phyloP scores from a whole-genome alignment of 2,888 invertebrate genomes.

The Lycia hirtaria region DNA sequence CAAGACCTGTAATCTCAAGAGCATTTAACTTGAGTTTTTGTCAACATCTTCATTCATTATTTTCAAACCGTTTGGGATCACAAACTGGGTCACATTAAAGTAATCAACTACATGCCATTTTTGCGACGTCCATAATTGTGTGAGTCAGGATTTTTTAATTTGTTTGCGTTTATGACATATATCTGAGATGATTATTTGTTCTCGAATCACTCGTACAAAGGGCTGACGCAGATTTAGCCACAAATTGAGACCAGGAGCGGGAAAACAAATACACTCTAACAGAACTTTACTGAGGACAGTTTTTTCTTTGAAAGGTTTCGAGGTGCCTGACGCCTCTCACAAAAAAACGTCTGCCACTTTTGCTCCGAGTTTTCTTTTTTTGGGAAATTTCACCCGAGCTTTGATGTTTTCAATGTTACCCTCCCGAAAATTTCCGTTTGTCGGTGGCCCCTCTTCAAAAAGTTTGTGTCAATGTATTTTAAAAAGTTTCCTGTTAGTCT shows the following conservation, averaged over 20 bases:
- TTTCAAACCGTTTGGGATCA: conserved; percentile 19
- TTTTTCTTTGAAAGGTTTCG: conserved; percentile 52
- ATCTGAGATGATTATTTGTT: conserved; percentile 12
- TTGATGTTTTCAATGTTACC: conserved; percentile 46
- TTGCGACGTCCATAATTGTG: conserved; percentile 26
- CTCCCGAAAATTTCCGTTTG: conserved; percentile 44
- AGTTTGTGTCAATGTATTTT: conserved; percentile 40
- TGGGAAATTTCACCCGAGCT: conserved; percentile 54
- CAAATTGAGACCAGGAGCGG: conserved; percentile 28
- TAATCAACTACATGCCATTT: conserved; percentile 23
- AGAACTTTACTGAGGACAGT: conserved; percentile 49
- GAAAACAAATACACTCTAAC: conserved; percentile 39
- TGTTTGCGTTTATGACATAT: conserved; percentile 16
- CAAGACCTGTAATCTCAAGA: conserved; percentile 17
- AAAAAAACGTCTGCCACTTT: conserved; percentile 59
- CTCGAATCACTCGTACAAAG: conserved; percentile 15
- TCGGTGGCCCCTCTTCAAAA: conserved; percentile 38
- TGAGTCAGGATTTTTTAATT: conserved; percentile 26
- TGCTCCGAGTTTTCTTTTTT: conserved; percentile 47
- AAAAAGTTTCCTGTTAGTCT: conserved; percentile 36
- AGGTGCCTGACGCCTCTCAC: conserved; percentile 55
- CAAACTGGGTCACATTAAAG: conserved; percentile 29
- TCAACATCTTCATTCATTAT: conserved; percentile 31
- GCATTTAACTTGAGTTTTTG: conserved; percentile 23
- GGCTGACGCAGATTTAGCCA: conserved; percentile 20